phyloP scores from a whole-genome alignment of 2,113 vertebrate species.

The Plecturocebus donacophilus region DNA sequence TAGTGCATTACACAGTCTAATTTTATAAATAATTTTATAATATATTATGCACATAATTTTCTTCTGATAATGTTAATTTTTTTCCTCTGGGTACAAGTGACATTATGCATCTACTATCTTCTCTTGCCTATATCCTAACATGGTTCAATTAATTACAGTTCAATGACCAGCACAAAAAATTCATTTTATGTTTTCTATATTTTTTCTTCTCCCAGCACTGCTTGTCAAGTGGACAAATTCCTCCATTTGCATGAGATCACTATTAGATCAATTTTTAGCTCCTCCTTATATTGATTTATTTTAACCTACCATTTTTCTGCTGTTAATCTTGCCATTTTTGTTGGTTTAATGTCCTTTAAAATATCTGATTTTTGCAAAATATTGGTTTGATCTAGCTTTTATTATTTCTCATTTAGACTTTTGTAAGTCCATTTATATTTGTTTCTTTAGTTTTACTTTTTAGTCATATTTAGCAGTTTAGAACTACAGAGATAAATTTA shows the following conservation, averaged over 20 bases:
- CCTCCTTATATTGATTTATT: not conserved
- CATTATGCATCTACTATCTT: not conserved
- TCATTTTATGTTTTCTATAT: not conserved
- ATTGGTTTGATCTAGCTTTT: not conserved
- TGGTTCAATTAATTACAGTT: not conserved
- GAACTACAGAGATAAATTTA: not conserved
- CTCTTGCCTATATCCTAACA: not conserved
- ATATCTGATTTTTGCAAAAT: not conserved
- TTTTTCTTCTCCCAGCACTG: not conserved
- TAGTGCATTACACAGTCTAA: not conserved
- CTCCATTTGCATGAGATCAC: not conserved
- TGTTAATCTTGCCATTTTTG: not conserved
- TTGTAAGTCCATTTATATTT: not conserved
- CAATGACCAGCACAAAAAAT: not conserved
- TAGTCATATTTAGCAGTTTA: not conserved
- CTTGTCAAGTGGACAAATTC: not conserved
- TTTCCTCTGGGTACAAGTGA: not conserved
- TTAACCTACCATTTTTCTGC: not conserved
- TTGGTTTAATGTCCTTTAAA: constrained; percentile 17
- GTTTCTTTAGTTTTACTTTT: constrained; percentile 31
- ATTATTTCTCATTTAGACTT: not conserved
- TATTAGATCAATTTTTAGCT: not conserved
- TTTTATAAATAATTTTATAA: not conserved
- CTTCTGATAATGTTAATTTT: not conserved
- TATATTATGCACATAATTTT: not conserved